Base-by-base conservation (phyloP, 2,888 invertebrate species). In the Drosophila neotestacea region DNA sequence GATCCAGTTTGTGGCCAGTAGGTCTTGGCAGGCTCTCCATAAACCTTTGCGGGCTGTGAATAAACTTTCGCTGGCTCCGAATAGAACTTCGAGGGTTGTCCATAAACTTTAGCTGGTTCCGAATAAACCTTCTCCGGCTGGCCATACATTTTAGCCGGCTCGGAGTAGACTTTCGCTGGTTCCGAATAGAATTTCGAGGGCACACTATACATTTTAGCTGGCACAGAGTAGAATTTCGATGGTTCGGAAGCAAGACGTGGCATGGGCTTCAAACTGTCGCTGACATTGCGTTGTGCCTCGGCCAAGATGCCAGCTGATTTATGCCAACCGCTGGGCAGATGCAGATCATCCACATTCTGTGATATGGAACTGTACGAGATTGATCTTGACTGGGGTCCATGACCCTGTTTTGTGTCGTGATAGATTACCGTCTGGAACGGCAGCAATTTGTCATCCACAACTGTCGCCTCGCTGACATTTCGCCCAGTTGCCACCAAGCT, bases 1-100 rank as follows among this genome's bases (percentile, higher is more conserved):
- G 81, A 60, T 67, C 77, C 67, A 13, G 81, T 70, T 91, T 93
- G 66, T 88, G 91, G 91, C 94, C 94, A 93, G 84, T 94, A 94
- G 9, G 93, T 90, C 78, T 93, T 93, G 1, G 93, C 93, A 0
- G 94, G 93, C 65, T 94, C 93, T 0, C 93, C 90, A 82, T 94
- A 94, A 1, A 93, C 91, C 78, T 93, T 93, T 0, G 95, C 94
- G 0, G 95, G 95, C 84, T 94, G 93, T 1, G 93, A 91, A 77
- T 94, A 94, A 1, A 93, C 91, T 77, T 93, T 94, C 1, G 95
- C 94, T 0, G 95, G 95, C 85, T 94, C 93, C 16, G 94, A 93
- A 76, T 94, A 94, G 62, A 94, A 93, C 79, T 94, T 94, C 3
- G 94, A 94, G 0, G 95, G 95, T 83, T 94, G 94, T 16, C 94